phyloP scores from a whole-genome alignment of 2,888 invertebrate species.

The Acanthosepion lycidas region DNA sequence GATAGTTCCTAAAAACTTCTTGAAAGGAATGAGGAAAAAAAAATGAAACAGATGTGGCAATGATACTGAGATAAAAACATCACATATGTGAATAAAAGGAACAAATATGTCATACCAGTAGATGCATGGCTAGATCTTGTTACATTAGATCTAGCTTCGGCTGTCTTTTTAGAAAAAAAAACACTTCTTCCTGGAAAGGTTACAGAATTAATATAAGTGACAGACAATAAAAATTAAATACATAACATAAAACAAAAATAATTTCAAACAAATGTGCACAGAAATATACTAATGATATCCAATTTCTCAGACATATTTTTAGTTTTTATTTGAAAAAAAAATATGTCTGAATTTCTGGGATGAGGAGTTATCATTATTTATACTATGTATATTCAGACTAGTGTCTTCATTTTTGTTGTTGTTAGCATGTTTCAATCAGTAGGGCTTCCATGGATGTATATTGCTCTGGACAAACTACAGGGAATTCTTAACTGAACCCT shows the following conservation, averaged over 20 bases:
- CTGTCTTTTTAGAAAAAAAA: neutral
- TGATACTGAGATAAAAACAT: neutral
- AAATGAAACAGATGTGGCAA: neutral
- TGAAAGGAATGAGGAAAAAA: neutral
- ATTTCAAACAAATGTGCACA: neutral
- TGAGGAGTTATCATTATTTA: too few relatives aligned
- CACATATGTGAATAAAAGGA: neutral
- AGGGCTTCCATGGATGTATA: too few relatives aligned
- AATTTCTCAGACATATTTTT: neutral
- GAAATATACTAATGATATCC: neutral
- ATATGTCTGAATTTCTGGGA: too few relatives aligned
- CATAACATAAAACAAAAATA: neutral
- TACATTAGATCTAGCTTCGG: neutral
- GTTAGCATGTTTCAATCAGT: too few relatives aligned
- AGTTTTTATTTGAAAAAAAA: too few relatives aligned
- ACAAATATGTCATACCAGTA: constrained; percentile 18
- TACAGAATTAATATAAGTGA: neutral
- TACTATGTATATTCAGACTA: too few relatives aligned
- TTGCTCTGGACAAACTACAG: too few relatives aligned
- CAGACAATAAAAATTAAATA: neutral
- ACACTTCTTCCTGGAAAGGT: neutral
- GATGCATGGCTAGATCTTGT: neutral
- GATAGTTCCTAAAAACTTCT: constrained; percentile 1
- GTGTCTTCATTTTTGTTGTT: too few relatives aligned
- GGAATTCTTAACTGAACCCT: too few relatives aligned